phyloP scores from a whole-genome alignment of 2,888 invertebrate genomes.

The Acleris holmiana region DNA sequence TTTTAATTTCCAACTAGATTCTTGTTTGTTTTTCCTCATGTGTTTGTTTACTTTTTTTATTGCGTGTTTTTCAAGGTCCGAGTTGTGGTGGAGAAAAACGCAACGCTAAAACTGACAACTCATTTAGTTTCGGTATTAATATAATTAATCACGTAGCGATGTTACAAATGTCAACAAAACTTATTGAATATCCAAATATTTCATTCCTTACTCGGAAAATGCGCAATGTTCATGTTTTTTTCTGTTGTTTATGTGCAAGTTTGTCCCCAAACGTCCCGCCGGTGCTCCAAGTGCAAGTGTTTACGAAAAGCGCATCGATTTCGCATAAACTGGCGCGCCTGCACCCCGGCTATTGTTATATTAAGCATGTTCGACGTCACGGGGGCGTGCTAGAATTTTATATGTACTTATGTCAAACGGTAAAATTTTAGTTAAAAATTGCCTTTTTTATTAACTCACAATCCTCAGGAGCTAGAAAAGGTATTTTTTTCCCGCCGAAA shows the following conservation, averaged over 20 bases:
- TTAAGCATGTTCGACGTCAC: background rate
- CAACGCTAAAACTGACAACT: background rate
- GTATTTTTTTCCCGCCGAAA: too few species aligned
- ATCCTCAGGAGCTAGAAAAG: too few species aligned
- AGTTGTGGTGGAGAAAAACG: background rate
- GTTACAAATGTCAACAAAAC: background rate
- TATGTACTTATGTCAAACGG: too few species aligned
- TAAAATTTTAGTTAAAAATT: too few species aligned
- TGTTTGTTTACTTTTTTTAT: slow-evolving; percentile 10
- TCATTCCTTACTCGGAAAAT: background rate
- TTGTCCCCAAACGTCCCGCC: background rate
- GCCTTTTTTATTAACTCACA: too few species aligned
- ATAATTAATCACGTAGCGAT: background rate
- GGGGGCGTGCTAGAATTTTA: background rate
- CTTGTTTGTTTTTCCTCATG: slow-evolving; percentile 10
- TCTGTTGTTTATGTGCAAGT: background rate
- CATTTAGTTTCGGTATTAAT: background rate
- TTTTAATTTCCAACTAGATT: background rate
- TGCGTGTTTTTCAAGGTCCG: background rate
- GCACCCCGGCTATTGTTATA: background rate
- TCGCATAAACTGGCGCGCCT: slow-evolving; percentile 72
- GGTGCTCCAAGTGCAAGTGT: slow-evolving; percentile 63
- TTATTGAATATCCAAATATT: background rate
- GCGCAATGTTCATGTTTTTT: background rate
- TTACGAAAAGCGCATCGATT: slow-evolving; percentile 84